phyloP scores from a whole-genome alignment of 2,797 vertebrate species.

The Lagorchestes hirsutus region DNA sequence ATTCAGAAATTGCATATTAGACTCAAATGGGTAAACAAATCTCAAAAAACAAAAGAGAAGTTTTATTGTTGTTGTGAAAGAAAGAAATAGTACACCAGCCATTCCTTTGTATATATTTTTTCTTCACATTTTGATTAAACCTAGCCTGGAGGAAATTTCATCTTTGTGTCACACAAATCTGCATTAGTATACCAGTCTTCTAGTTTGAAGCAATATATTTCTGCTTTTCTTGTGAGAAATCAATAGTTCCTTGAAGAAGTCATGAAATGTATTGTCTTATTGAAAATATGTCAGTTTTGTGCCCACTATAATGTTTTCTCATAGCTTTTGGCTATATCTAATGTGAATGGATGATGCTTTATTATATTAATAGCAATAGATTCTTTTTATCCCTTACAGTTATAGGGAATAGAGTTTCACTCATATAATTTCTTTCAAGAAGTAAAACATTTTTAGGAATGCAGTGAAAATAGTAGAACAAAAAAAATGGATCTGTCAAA shows the following conservation, averaged over 20 bases:
- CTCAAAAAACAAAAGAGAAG: neutral
- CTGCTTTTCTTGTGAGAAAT: slow-evolving; percentile 51
- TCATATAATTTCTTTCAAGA: slow-evolving; percentile 54
- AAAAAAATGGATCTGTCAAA: slow-evolving; percentile 24
- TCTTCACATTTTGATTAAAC: slow-evolving; percentile 7
- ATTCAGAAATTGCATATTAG: neutral
- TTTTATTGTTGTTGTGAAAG: slow-evolving; percentile 19
- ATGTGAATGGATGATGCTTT: slow-evolving; percentile 16
- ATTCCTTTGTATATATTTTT: slow-evolving; percentile 27
- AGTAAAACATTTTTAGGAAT: slow-evolving; percentile 24
- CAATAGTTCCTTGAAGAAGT: slow-evolving; percentile 48
- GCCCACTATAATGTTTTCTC: slow-evolving; percentile 46
- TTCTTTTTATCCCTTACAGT: slow-evolving; percentile 24
- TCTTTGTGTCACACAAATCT: slow-evolving; percentile 27
- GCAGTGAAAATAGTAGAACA: slow-evolving; percentile 47
- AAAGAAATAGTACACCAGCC: neutral
- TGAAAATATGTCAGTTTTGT: slow-evolving; percentile 42
- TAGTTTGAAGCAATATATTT: neutral
- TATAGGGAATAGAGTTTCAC: slow-evolving; percentile 22
- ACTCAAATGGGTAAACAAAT: neutral
- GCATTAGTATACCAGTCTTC: slow-evolving; percentile 29
- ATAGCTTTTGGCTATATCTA: slow-evolving; percentile 34
- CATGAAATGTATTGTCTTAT: slow-evolving; percentile 43
- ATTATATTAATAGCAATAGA: slow-evolving; percentile 16
- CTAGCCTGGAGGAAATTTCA: slow-evolving; percentile 45